A percentile compares a stretch with the other conserved stretches of the same genome.
Conservation (phyloP, 2,888 invertebrate species). For the Chymomyza procnemis region DNA sequence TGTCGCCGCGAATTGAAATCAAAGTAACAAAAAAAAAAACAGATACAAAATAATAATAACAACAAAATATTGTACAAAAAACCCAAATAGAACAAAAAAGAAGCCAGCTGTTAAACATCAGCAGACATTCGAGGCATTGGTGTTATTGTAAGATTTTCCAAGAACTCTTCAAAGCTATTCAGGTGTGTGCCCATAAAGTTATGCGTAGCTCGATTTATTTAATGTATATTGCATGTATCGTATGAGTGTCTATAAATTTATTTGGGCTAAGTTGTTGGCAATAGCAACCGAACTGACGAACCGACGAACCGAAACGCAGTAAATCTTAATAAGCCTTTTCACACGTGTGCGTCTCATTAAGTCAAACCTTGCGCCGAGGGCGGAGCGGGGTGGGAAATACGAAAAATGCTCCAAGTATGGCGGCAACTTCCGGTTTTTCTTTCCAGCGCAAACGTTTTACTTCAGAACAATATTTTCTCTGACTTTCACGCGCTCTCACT, state of each 20-base stretch:
- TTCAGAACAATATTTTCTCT: neutral
- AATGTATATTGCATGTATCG: neutral
- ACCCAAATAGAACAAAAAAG: neutral
- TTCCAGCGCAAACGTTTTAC: neutral
- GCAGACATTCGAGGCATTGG: neutral
- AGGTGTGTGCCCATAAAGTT: neutral
- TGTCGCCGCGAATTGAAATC: no score
- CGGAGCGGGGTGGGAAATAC: neutral
- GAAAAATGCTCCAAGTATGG: neutral
- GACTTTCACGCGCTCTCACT: no score
- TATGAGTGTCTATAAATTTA: neutral
- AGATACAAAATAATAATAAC: constrained; percentile 4
- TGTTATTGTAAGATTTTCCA: neutral
- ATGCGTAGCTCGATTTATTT: neutral
- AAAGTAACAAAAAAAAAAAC: constrained; percentile 13
- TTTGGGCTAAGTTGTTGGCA: neutral
- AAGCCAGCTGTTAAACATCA: neutral
- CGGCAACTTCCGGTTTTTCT: neutral
- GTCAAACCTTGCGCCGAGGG: neutral
- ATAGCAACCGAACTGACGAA: neutral
- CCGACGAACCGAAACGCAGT: neutral
- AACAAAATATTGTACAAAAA: no score
- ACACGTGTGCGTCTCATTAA: neutral
- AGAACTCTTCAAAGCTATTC: neutral
- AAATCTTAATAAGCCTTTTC: neutral